Evolutionary conservation across 2,113 vertebrate genomes (phyloP).

Genomic region (Hemiprocne comata): DNA sequence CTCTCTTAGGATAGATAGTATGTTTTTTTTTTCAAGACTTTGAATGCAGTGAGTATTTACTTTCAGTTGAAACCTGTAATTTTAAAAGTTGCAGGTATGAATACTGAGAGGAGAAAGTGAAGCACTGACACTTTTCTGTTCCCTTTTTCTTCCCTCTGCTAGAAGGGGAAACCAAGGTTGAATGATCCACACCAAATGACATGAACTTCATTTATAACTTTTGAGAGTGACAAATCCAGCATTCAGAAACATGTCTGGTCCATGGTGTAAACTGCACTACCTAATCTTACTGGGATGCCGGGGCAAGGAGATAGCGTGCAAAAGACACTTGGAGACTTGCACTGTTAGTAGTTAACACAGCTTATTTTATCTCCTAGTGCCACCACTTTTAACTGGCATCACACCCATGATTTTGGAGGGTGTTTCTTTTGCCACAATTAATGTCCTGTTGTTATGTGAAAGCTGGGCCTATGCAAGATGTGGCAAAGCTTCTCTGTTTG

Average conservation of each 20-base stretch:
- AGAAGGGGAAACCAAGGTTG: background rate
- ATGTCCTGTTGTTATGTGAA: background rate
- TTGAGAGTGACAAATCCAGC: background rate
- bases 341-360: background rate
- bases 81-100: background rate
- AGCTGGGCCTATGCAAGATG: background rate
- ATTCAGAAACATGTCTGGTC: background rate
- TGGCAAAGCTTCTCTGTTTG: background rate
- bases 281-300: background rate
- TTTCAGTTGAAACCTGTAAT: background rate
- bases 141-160: background rate
- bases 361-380: background rate
- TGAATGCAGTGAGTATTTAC: background rate
- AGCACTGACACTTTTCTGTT: background rate
- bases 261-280: rapidly evolving
- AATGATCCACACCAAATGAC: background rate
- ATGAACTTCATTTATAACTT: background rate
- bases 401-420: background rate
- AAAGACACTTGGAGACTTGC: background rate
- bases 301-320: background rate
- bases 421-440: background rate
- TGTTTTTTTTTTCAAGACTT: background rate
- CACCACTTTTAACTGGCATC: background rate
- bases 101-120: background rate
- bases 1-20: background rate